Evolutionary conservation across 2,888 invertebrate species (phyloP).

Genomic region (Plagodis dolabraria): DNA sequence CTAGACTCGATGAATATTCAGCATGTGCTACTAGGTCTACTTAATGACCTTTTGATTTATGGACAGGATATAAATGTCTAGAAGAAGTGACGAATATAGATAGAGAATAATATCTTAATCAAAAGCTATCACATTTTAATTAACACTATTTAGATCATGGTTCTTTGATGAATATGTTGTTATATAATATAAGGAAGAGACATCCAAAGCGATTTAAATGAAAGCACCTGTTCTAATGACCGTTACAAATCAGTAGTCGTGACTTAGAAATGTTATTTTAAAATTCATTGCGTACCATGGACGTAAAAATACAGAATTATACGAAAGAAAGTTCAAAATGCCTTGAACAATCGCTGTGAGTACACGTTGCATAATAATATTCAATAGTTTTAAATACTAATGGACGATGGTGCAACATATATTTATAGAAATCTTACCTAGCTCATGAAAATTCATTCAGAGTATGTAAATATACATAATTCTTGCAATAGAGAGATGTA

Average conservation of each 20-base stretch:
- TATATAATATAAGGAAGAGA: conserved; percentile 22
- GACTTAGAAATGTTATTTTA: conserved; percentile 45
- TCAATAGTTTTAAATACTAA: conserved; percentile 23
- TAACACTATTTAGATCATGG: conserved; percentile 1
- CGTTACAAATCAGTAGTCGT: conserved; percentile 51
- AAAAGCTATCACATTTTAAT: conserved; percentile 14
- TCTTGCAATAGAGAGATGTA: neutral
- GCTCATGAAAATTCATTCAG: conserved; percentile 16
- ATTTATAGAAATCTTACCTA: conserved; percentile 4
- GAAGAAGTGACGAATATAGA: conserved; percentile 3
- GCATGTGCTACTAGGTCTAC: conserved; percentile 3
- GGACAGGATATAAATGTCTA: conserved; percentile 8
- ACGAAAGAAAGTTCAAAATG: conserved; percentile 26
- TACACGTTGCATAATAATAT: conserved; percentile 14
- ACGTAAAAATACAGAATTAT: conserved; percentile 24
- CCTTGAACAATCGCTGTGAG: conserved; percentile 15
- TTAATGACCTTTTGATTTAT: conserved; percentile 11
- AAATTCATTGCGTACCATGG: conserved; percentile 37
- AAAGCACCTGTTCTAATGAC: conserved; percentile 46
- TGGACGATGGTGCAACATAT: conserved; percentile 15
- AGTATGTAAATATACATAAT: conserved; percentile 10
- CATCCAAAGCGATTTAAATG: conserved; percentile 53
- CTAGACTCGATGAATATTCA: neutral
- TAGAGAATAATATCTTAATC: conserved; percentile 1
- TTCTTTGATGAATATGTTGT: conserved; percentile 10